Evolutionary conservation across 1,140 invertebrate genomes (phyloP).

Genomic region (Melitaea cinxia): DNA sequence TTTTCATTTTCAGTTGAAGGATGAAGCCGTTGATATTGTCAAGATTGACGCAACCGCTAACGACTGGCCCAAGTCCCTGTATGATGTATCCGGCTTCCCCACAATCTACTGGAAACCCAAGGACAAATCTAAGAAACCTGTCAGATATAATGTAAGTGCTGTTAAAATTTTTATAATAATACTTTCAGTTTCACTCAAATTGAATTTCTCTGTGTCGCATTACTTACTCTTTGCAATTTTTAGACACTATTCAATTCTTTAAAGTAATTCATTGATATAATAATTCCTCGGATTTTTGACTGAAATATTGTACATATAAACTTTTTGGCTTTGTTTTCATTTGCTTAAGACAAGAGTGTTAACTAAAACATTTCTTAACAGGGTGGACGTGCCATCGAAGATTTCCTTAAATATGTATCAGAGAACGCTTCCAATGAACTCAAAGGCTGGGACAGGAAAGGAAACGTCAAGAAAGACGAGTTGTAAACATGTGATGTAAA

Average conservation of each 20-base stretch:
- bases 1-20: slow-evolving; percentile 83
- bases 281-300: too few species aligned
- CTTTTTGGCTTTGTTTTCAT: too few species aligned
- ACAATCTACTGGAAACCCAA: slow-evolving; percentile 98
- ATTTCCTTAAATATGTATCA: slow-evolving; percentile 98
- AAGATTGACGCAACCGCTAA: slow-evolving; percentile 99
- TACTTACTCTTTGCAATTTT: too few species aligned
- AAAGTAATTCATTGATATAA: too few species aligned
- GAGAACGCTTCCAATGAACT: slow-evolving; percentile 95
- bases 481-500: slow-evolving; percentile 69
- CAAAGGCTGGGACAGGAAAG: slow-evolving; percentile 93
- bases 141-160: slow-evolving; percentile 92
- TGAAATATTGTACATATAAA: too few species aligned
- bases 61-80: slow-evolving; percentile 94
- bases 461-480: slow-evolving; percentile 93
- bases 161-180: background rate
- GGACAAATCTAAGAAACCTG: slow-evolving; percentile 89
- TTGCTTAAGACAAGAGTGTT: background rate
- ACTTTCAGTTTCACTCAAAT: too few species aligned
- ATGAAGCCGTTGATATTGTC: slow-evolving; percentile 96
- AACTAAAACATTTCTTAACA: slow-evolving; percentile 49
- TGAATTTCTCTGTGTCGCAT: too few species aligned
- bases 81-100: slow-evolving; percentile 98
- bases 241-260: too few species aligned
- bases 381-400: slow-evolving; percentile 96